Base-by-base conservation (phyloP, 2,888 invertebrate genomes). In the Drosophila kambysellisi region DNA sequence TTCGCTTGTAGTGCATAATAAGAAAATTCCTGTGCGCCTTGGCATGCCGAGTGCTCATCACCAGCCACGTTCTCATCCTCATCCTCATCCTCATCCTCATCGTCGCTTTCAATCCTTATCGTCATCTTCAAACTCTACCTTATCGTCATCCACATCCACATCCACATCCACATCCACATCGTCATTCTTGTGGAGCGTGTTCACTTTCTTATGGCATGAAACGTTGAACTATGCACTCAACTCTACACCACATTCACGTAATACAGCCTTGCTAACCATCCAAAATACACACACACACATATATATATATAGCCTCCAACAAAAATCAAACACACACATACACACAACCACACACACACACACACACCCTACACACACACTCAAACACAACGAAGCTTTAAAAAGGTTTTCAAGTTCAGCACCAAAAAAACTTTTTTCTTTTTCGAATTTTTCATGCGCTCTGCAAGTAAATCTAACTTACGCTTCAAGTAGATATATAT, bases 1-100 rank as follows among this genome's bases (percentile, higher is more conserved):
- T 54, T 74, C 74, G 62, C 79, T 74, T 83, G 84, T 82, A 79
- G 68, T 79, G 76, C 68, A 83, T 86, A 86, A 86, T 89, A 89
- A 81, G 87, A 78, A 89, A 86, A 86, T 86, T 86, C 85, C 89
- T 82, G 77, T 81, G 57, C 82, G 79, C 82, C 56, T 74, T 81
- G 85, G 85, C 79, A 85, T 89, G 69, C 64, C 68, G 62, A 70
- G 66, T 75, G 73, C 71, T 76, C 82, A 74, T 76, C 74, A 64
- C 66, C 57, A 50, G 43, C 57, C n/a, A 37, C 25, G 25, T 46
- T 46, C 46, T 46, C 25, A 7, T 8, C 4, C 15, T 15, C 20
- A 46, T 25, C 39, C 25, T 25, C 25, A 25, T 25, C 2, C 25
- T 25, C 25, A 25, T 25, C 79, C 41, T 9, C 4, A 58, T 63